phyloP scores from a whole-genome alignment of 1,140 invertebrate species.

The Drosophila pseudoananassae region DNA sequence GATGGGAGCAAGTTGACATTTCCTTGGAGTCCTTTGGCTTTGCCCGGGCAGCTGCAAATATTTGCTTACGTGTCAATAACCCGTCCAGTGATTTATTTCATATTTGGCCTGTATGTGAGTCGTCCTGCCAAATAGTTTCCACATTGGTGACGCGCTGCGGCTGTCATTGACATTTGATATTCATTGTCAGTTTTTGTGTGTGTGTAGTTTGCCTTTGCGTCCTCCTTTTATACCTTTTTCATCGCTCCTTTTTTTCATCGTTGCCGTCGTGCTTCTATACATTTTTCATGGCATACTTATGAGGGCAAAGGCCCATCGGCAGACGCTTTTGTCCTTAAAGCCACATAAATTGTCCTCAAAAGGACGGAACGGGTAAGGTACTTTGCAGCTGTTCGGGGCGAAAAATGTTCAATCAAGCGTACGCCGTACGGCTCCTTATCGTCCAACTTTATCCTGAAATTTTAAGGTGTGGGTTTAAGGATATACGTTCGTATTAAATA shows the following conservation, averaged over 20 bases:
- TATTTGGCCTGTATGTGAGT: conserved; percentile 57
- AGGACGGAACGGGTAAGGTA: conserved; percentile 24
- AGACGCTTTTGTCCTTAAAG: conserved; percentile 62
- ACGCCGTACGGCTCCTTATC: conserved; percentile 53
- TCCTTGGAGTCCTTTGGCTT: conserved; percentile 26
- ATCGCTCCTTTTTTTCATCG: conserved; percentile 20
- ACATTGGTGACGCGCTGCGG: conserved; percentile 47
- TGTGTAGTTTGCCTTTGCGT: conserved; percentile 32
- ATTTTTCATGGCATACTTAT: conserved; percentile 77
- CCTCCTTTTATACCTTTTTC: conserved; percentile 18
- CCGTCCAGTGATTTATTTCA: conserved; percentile 81
- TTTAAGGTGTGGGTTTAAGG: conserved; percentile 4
- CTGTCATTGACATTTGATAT: conserved; percentile 81
- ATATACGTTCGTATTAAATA: conserved; percentile 9
- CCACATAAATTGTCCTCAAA: conserved; percentile 64
- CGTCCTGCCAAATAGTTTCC: conserved; percentile 65
- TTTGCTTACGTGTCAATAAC: conserved; percentile 81
- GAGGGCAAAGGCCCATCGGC: conserved; percentile 53
- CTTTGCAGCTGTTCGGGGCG: conserved; percentile 51
- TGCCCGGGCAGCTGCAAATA: conserved; percentile 59
- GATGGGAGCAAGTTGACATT: conserved; percentile 44
- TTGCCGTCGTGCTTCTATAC: conserved; percentile 28
- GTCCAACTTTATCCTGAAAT: conserved; percentile 11
- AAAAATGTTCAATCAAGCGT: conserved; percentile 68
- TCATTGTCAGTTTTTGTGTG: conserved; percentile 58